phyloP scores from a whole-genome alignment of 2,888 invertebrate genomes.

The Abrostola triplasia region DNA sequence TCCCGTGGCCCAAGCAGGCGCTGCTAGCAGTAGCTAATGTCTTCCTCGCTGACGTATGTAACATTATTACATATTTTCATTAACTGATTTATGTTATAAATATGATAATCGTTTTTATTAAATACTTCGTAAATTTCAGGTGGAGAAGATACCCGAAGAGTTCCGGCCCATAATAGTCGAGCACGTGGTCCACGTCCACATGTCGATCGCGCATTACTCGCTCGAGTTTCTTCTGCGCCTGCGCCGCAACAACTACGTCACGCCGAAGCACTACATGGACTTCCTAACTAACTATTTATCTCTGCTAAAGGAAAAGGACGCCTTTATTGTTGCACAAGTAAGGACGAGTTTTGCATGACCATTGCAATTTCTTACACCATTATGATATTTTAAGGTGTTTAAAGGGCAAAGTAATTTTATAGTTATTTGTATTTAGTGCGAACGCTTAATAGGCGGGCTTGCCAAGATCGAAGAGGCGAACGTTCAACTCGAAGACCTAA shows the following conservation, averaged over 20 bases:
- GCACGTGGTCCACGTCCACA: constrained; percentile 96
- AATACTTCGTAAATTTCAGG: constrained; percentile 75
- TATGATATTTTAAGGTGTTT: background rate
- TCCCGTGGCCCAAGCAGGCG: constrained; percentile 97
- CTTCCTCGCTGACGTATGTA: constrained; percentile 92
- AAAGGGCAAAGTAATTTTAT: background rate
- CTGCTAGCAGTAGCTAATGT: constrained; percentile 95
- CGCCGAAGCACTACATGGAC: constrained; percentile 97
- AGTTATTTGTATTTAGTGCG: constrained; percentile 83
- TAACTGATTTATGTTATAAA: too few relatives aligned
- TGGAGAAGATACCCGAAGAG: constrained; percentile 90
- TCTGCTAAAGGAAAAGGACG: constrained; percentile 92
- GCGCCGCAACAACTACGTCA: constrained; percentile 95
- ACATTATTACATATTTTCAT: background rate
- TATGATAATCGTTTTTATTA: background rate
- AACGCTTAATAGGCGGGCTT: constrained; percentile 91
- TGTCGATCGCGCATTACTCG: constrained; percentile 92
- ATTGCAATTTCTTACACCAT: background rate
- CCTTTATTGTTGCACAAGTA: constrained; percentile 88
- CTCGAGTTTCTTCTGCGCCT: constrained; percentile 91
- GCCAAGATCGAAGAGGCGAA: constrained; percentile 96
- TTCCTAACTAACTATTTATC: constrained; percentile 93
- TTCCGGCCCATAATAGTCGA: constrained; percentile 92
- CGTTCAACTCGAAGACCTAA: constrained; percentile 93
- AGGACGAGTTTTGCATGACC: background rate